A percentile compares a stretch with the other conserved stretches of the same genome.
These are phyloP conservation scores for Typhlomys cinereus DNA, from an alignment of 2,113 vertebrate species.

Conservation along the genomic window DNA sequence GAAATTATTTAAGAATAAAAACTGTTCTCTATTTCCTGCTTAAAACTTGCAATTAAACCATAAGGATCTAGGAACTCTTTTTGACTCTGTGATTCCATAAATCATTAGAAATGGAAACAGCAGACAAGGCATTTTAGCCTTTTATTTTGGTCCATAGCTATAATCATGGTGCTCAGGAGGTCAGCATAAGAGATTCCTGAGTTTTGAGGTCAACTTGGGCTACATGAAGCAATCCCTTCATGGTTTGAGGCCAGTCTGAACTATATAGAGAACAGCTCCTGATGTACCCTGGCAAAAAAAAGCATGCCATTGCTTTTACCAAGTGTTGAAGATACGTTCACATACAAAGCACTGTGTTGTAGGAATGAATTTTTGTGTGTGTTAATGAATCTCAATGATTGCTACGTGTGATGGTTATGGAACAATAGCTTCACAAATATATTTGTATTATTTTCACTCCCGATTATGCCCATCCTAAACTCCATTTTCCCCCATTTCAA, in stretches of 20 bases:
- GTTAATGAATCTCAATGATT: not conserved
- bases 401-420: not conserved
- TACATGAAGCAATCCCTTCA: too few relatives aligned
- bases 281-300: not conserved
- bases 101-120: not conserved
- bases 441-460: too few relatives aligned
- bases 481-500: too few relatives aligned
- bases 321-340: not conserved
- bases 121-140: not conserved
- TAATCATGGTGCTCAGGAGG: not conserved
- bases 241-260: not conserved
- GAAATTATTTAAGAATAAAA: slow-evolving; percentile 40
- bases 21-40: not conserved
- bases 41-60: not conserved
- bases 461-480: too few relatives aligned
- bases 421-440: too few relatives aligned
- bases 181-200: not conserved
- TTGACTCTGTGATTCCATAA: not conserved
- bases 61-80: not conserved
- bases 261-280: not conserved
- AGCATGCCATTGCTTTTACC: not conserved
- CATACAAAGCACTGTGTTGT: not conserved
- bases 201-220: not conserved
- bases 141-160: not conserved
- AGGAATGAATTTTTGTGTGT: too few relatives aligned